Evolutionary conservation across 2,113 vertebrate species (phyloP), one percentile per base, ranked within the genome.

Genomic region (Rhabdomys dilectus): DNA sequence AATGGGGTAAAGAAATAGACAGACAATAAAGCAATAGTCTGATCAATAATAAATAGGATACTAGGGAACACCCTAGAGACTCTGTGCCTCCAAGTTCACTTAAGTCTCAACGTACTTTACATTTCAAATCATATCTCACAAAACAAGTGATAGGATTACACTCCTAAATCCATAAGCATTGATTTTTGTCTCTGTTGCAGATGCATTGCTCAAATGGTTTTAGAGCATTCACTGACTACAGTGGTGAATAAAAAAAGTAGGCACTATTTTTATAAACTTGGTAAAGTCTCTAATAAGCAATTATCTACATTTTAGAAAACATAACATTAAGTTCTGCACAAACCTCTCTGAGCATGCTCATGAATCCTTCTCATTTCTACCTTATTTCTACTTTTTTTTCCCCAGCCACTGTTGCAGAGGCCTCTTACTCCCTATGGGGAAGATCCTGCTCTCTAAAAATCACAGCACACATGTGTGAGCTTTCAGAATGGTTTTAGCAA

Each of bases 101-200:
- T 98, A 98, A 98, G 98, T 98, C 98, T 98, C 98, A 98, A 98
- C 94, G 3, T 98, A 99, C 98, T 99, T 99, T 99, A 98, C 98
- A 98, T 99, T 99, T 98, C 98, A 99, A 99, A 98, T 98, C 98
- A 98, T 99, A 99, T 98, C 98, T 98, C 97, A 97, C 94, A 98
- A 98, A 98, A 98, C 98, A 98, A 98, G 98, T 76, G 98, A 98
- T 99, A 98, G 98, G 98, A 99, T 99, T 99, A 99, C 98, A 98
- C 96, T 97, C 98, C 98, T 98, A 97, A 99, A 99, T 99, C 98
- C 97, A 98, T 98, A 98, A 98, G 98, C 99, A 99, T 99, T 98
- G 98, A 99, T 99, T 98, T 97, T 98, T 98, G 98, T 98, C 98
- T 98, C 97, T 96, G 98, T 98, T 97, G 96, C 98, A 98, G 98